Evolutionary conservation across 23 tunicate species (phyloP), one percentile per base, ranked within the genome.

Genomic region (Aplidium turbinatum): DNA sequence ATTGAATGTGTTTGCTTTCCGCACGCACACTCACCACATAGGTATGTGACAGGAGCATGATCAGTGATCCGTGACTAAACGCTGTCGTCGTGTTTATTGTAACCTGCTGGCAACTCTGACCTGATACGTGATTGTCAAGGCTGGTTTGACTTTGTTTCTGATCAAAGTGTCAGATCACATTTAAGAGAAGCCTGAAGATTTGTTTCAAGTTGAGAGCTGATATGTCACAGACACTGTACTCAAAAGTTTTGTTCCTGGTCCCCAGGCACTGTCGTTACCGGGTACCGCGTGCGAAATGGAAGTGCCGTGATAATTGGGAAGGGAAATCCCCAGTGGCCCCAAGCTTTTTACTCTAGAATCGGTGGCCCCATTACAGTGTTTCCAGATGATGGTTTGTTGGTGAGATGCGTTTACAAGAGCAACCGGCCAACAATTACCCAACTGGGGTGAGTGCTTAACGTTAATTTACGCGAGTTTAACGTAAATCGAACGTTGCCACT

Each of bases 241-340:
- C n/a, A n/a, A n/a, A n/a, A n/a, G n/a, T n/a, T n/a, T n/a, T n/a
- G n/a, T n/a, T n/a, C n/a, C n/a, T n/a, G n/a, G n/a, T n/a, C n/a
- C n/a, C 0, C 82, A 91, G 97, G 80, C 3, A 68, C 38, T 0
- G 96, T 95, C 5, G 84, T 88, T 67, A 95, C 96, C 38, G 99
- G 85, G 5, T 95, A 95, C 67, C 58, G 99, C 9, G 28, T 50
- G 35, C 63, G 92, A 7, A 28, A 69, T 46, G 84, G 75, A 20
- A 33, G 67, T 1, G 45, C 38, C 34, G 60, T 75, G 13, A 95
- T 95, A 96, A 95, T 95, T 25, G 99, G 99, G 26, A 95, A 95
- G 57, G 99, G 99, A 58, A 95, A 95, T 46, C 99, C 99, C 48
- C 68, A 79, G 70, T 95, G 99, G 99, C 99, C 99, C 4, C 93